Percentiles rank a stretch among this genome's conserved stretches.
Evolutionary conservation across 2,888 invertebrate species (phyloP).

Genomic region (Harpalus rubripes): DNA sequence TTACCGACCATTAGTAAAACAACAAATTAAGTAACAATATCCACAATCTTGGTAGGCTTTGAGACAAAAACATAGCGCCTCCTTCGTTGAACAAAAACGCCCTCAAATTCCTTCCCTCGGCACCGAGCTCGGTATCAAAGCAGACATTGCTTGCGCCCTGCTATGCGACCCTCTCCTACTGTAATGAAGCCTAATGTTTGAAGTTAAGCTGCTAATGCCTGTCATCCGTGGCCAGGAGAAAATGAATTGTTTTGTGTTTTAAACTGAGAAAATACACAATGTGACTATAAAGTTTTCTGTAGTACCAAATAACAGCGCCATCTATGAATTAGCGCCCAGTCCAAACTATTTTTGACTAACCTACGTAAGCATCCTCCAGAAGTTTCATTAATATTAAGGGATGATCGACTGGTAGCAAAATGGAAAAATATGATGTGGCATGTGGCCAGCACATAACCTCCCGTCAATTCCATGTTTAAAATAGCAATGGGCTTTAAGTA

Average conservation of each 20-base stretch:
- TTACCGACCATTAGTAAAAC: constrained; percentile 9
- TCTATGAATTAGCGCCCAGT: too few species aligned
- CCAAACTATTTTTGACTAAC: too few species aligned
- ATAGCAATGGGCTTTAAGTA: too few species aligned
- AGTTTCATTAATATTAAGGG: too few species aligned
- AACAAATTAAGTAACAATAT: constrained; percentile 34
- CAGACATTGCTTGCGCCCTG: not conserved
- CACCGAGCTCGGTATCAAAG: constrained; percentile 10
- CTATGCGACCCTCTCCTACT: not conserved
- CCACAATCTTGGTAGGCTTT: not conserved
- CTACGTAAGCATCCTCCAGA: too few species aligned
- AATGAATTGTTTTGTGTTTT: not conserved
- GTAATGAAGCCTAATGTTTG: not conserved
- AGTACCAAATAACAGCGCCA: too few species aligned
- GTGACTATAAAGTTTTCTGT: too few species aligned
- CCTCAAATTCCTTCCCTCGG: constrained; percentile 1
- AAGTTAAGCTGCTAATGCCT: not conserved
- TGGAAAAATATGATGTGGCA: too few species aligned
- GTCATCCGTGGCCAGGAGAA: not conserved
- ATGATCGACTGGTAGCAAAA: too few species aligned
- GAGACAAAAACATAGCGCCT: not conserved
- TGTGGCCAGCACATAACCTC: too few species aligned
- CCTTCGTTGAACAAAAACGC: constrained; percentile 2
- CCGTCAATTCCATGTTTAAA: too few species aligned
- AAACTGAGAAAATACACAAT: not conserved